Percentiles rank a stretch among this genome's conserved stretches.
Conservation (phyloP, 2,888 invertebrate genomes). For the Cryptophagus acutangulus region DNA sequence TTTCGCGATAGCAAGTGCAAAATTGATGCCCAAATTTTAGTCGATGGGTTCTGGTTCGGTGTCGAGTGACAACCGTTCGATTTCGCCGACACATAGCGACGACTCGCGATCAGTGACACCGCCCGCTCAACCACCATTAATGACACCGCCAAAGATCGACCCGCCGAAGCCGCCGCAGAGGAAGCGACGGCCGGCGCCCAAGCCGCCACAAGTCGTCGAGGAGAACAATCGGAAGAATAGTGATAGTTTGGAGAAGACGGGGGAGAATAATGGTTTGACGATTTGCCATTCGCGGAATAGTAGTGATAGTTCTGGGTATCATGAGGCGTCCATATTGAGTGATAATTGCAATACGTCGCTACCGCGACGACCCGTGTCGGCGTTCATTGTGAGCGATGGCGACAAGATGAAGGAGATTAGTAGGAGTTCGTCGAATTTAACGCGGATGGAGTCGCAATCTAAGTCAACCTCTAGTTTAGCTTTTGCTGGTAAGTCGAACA, state of each 20-base stretch:
- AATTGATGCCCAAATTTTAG: constrained; percentile 29
- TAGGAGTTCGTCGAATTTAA: constrained; percentile 42
- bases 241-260: constrained; percentile 8
- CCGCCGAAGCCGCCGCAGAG: constrained; percentile 52
- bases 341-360: constrained; percentile 52
- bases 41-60: constrained; percentile 45
- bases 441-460: constrained; percentile 43
- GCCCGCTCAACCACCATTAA: constrained; percentile 37
- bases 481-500: constrained; percentile 37
- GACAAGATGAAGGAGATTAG: constrained; percentile 28
- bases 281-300: constrained; percentile 66
- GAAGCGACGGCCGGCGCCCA: constrained; percentile 56
- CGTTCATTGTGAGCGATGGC: constrained; percentile 28
- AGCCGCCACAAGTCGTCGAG: constrained; percentile 47
- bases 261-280: constrained; percentile 42
- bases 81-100: constrained; percentile 60
- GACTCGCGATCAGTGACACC: constrained; percentile 50
- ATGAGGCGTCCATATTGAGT: constrained; percentile 62
- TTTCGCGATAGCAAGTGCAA: neutral
- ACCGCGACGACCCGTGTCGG: constrained; percentile 42
- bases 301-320: constrained; percentile 69
- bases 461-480: constrained; percentile 46
- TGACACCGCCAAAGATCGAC: constrained; percentile 36
- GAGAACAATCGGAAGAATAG: constrained; percentile 10
- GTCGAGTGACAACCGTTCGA: constrained; percentile 46